A percentile compares a stretch with the other conserved stretches of the same genome.
Conservation (phyloP, 1,140 invertebrate genomes). For the Zophobas atratus region DNA sequence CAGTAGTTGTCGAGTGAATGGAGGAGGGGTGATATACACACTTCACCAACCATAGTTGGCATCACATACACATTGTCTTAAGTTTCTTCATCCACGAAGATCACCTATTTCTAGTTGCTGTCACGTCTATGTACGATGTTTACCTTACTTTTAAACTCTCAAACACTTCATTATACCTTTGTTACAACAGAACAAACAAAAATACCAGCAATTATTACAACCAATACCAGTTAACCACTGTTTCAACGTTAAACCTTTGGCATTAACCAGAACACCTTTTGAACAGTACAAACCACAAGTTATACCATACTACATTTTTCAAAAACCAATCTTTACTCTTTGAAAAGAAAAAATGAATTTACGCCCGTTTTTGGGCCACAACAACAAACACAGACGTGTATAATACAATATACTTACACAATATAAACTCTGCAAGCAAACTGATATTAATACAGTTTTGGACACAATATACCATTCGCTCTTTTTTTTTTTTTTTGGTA, state of each 20-base stretch:
- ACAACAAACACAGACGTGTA: slow-evolving; percentile 41
- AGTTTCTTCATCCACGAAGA: slow-evolving; percentile 35
- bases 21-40: slow-evolving; percentile 55
- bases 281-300: background rate
- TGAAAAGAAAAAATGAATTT: background rate
- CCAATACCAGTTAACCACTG: background rate
- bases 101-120: slow-evolving; percentile 40
- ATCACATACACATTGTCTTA: slow-evolving; percentile 36
- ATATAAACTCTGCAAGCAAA: slow-evolving; percentile 37
- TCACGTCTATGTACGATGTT: slow-evolving; percentile 42
- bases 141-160: slow-evolving; percentile 39
- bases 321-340: slow-evolving; percentile 11
- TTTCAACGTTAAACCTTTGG: slow-evolving; percentile 6
- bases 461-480: slow-evolving; percentile 3
- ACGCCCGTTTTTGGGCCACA: background rate
- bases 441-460: slow-evolving; percentile 39
- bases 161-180: slow-evolving; percentile 20
- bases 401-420: slow-evolving; percentile 39
- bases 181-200: slow-evolving; percentile 15
- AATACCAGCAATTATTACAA: background rate
- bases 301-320: slow-evolving; percentile 12
- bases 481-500: slow-evolving; percentile 4
- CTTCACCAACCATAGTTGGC: slow-evolving; percentile 55
- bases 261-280: too few relatives aligned
- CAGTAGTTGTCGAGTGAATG: slow-evolving; percentile 62